Percentiles rank a stretch among this genome's conserved stretches.
These are phyloP conservation scores for Caenorhabditis sp. DNA, from an alignment of 2,888 invertebrate species.

Conservation along the genomic window DNA sequence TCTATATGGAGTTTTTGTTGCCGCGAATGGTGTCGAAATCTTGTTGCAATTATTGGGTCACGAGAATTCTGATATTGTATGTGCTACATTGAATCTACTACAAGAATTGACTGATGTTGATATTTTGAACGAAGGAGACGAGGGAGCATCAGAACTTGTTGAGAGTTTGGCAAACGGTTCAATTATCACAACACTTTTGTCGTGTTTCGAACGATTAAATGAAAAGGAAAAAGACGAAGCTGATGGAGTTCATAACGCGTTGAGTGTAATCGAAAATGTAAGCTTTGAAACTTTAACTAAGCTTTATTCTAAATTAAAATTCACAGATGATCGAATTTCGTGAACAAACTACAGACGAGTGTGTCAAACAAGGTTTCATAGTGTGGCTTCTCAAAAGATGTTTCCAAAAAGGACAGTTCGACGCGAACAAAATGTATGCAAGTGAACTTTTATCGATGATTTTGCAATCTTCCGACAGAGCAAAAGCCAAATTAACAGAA, in stretches of 20 bases:
- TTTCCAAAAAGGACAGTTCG: constrained; percentile 68
- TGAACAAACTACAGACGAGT: constrained; percentile 77
- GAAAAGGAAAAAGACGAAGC: constrained; percentile 80
- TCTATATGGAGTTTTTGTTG: constrained; percentile 88
- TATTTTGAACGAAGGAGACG: constrained; percentile 81
- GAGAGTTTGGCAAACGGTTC: constrained; percentile 88
- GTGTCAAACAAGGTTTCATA: constrained; percentile 60
- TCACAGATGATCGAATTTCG: constrained; percentile 79
- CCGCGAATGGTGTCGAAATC: constrained; percentile 84
- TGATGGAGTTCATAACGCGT: constrained; percentile 93
- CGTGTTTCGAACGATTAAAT: constrained; percentile 78
- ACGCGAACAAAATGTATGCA: constrained; percentile 77
- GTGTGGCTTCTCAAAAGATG: constrained; percentile 88
- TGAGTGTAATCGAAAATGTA: constrained; percentile 91
- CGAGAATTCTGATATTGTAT: constrained; percentile 92
- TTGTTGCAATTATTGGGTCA: constrained; percentile 90
- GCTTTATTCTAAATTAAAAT: not conserved
- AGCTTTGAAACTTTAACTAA: constrained; percentile 61
- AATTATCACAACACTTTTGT: constrained; percentile 86
- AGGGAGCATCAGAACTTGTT: constrained; percentile 77
- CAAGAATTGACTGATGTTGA: constrained; percentile 92
- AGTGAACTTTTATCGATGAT: constrained; percentile 95
- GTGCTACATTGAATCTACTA: constrained; percentile 80
- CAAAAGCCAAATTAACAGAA: constrained; percentile 58
- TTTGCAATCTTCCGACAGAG: constrained; percentile 84